Evolutionary conservation across 2,888 invertebrate genomes (phyloP), one percentile per base, ranked within the genome.

Genomic region (Parnassius glacialis): DNA sequence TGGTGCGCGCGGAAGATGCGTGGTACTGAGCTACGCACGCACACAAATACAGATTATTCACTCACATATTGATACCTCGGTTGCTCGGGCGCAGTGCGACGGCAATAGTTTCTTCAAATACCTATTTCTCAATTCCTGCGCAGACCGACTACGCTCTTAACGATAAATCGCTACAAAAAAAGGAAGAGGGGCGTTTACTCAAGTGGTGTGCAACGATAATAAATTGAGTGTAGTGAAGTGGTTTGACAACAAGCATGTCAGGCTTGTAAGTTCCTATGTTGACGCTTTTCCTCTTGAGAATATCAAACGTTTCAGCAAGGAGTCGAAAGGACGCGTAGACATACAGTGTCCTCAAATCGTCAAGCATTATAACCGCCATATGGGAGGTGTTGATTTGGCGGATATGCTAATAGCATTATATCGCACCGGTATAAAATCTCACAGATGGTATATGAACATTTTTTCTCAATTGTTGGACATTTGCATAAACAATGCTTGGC

Each of bases 241-340:
- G 70, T 70, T 65, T 59, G 67, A 72, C n/a, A 70, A 70, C 60
- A 71, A 70, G 54, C 59, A 57, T 3, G 70, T 72, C 3, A 67
- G 53, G 5, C 61, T 70, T 16, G 67, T 67, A 3, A 67, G 66
- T 60, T 67, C 65, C 41, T 68, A 68, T 63, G 64, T 56, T 56
- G 68, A 68, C 55, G 64, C 69, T 25, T 65, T 62, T 34, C 68
- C 66, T 11, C 34, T 69, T 11, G 63, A 64, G 13, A 65, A 67
- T 42, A 63, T 67, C 16, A 67, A 65, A 60, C 48, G 70, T 48
- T 66, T 62, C 57, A 58, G 62, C 53, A 68, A 69, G 61, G 65
- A 68, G 41, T 43, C 64, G 11, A 62, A 62, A 64, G 10, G 57
- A 60, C 57, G 52, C 25, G 55, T 68, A 1, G 64, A 68, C 54